Percentiles rank a stretch among this genome's conserved stretches.
These are phyloP conservation scores for Falco peregrinus DNA, from an alignment of 2,797 vertebrate genomes.

Conservation along the genomic window DNA sequence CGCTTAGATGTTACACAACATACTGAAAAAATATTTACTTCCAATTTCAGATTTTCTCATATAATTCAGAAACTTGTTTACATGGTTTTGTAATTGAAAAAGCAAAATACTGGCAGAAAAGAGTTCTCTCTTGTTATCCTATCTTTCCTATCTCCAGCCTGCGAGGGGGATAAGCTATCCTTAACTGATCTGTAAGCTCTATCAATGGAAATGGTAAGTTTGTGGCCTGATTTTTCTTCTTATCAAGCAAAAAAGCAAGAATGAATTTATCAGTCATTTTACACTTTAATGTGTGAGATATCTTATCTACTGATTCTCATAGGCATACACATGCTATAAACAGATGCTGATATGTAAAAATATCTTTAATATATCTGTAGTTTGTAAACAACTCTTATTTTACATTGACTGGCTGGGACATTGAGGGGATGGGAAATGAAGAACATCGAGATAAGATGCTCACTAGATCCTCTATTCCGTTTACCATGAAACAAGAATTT, in stretches of 20 bases:
- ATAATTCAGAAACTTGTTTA: background rate
- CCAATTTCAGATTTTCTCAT: background rate
- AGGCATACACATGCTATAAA: background rate
- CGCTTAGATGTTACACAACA: background rate
- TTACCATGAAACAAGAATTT: background rate
- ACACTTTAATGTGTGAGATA: background rate
- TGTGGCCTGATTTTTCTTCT: background rate
- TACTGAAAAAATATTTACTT: background rate
- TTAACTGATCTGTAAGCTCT: background rate
- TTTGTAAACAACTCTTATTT: background rate
- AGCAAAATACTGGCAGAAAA: background rate
- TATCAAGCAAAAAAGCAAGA: background rate
- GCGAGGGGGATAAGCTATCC: background rate
- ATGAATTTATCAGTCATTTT: background rate
- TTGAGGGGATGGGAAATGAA: background rate
- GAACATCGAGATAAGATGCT: background rate
- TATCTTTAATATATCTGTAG: background rate
- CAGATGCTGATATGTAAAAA: background rate
- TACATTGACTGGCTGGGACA: background rate
- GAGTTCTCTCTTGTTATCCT: background rate
- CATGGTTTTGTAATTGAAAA: background rate
- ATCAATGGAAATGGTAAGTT: background rate
- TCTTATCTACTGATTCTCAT: background rate
- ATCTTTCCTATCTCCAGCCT: background rate
- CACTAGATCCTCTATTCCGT: background rate